phyloP scores from a whole-genome alignment of 2,797 vertebrate genomes.

The Peromyscus nudipes region DNA sequence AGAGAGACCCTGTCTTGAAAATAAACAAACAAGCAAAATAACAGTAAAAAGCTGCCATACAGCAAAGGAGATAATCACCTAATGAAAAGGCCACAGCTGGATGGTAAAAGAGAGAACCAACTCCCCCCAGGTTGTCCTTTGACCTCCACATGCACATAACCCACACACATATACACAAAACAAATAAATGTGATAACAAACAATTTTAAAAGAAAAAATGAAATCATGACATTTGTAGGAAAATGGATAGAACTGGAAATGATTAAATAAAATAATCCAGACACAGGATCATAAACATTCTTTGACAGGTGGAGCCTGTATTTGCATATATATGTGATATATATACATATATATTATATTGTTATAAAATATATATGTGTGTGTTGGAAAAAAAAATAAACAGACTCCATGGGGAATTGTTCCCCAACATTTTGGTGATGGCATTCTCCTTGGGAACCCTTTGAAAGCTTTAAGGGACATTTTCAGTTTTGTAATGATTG shows the following conservation, averaged over 20 bases:
- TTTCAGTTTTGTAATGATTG: not conserved
- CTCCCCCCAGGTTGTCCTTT: not conserved
- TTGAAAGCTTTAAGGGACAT: not conserved
- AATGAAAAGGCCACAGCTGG: too few species aligned
- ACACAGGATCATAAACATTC: not conserved
- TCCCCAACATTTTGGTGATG: not conserved
- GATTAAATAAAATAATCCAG: not conserved
- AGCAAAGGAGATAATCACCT: not conserved
- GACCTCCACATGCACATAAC: not conserved
- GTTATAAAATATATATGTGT: not conserved
- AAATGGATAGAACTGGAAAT: not conserved
- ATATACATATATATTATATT: not conserved
- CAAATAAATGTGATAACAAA: not conserved
- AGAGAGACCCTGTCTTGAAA: not conserved
- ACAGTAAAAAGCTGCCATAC: not conserved
- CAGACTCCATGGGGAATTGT: not conserved
- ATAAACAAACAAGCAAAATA: not conserved
- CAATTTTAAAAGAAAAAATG: not conserved
- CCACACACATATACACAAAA: not conserved
- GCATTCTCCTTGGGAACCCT: not conserved
- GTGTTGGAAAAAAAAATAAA: not conserved
- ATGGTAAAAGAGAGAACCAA: not conserved
- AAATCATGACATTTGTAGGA: not conserved
- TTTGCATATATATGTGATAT: not conserved
- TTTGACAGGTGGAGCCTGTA: not conserved